phyloP scores from a whole-genome alignment of 2,797 vertebrate species.

The Coregonus suidteri region DNA sequence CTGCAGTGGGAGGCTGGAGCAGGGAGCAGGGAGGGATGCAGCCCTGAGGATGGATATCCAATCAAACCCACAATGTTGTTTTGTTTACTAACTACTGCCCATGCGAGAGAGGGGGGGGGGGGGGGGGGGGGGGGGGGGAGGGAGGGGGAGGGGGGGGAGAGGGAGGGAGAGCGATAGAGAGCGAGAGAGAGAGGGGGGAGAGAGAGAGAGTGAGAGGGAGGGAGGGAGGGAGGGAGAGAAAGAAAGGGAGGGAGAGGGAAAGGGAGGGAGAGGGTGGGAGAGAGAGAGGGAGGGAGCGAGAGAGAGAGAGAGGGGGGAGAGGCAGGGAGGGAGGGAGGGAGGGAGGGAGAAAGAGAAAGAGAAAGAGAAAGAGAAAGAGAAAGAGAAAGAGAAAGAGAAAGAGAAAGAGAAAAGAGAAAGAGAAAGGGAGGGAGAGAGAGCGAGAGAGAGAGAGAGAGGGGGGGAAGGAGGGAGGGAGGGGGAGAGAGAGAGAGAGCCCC shows the following conservation, averaged over 20 bases:
- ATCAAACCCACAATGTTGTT: neutral
- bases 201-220: neutral
- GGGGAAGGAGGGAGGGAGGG: neutral
- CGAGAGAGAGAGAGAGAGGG: too few species aligned
- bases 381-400: too few species aligned
- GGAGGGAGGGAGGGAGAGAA: too few species aligned
- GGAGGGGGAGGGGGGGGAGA: neutral
- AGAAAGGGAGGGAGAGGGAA: too few species aligned
- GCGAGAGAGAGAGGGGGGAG: neutral
- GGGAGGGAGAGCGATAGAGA: neutral
- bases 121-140: neutral
- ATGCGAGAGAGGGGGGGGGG: neutral
- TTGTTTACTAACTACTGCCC: neutral
- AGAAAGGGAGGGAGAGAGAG: neutral
- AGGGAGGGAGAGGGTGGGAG: too few species aligned
- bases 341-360: too few species aligned
- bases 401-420: too few species aligned
- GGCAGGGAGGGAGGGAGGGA: too few species aligned
- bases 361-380: too few species aligned
- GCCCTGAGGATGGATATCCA: neutral
- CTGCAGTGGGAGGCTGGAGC: slow-evolving; percentile 10
- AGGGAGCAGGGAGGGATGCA: slow-evolving; percentile 21
- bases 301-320: too few species aligned
- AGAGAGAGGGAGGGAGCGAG: too few species aligned
- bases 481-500: too few species aligned